Percentiles rank a stretch among this genome's conserved stretches.
Conservation (phyloP, 2,888 invertebrate species). For the Ennomos erosarius region DNA sequence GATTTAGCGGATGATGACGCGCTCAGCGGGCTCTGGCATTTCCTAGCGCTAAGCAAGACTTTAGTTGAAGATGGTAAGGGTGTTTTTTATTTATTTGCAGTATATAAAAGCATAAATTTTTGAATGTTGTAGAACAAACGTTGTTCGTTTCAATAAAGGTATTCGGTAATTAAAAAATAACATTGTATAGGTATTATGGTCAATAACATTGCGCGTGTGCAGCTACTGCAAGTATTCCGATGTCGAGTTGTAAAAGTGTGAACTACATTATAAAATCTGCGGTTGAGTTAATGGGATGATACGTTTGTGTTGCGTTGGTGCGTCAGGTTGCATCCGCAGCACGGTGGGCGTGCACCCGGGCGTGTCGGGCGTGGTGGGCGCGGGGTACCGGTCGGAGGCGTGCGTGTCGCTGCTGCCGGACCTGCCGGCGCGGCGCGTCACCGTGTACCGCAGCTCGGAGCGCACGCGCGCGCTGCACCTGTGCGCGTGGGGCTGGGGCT, state of each 20-base stretch:
- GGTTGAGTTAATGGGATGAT: no score
- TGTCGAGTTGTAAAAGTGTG: no score
- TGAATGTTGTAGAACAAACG: no score
- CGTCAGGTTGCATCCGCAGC: conserved; percentile 83
- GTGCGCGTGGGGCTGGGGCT: conserved; percentile 96
- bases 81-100: no score
- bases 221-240: no score
- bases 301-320: no score
- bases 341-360: conserved; percentile 87
- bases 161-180: no score
- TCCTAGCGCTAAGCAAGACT: conserved; percentile 90
- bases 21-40: conserved; percentile 93
- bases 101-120: no score
- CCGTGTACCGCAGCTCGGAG: conserved; percentile 87
- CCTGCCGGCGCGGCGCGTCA: conserved; percentile 81
- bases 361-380: conserved; percentile 82
- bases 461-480: conserved; percentile 92
- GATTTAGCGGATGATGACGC: conserved; percentile 90
- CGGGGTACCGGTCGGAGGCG: conserved; percentile 85
- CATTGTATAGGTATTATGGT: no score
- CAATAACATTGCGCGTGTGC: neutral
- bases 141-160: no score
- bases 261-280: no score
- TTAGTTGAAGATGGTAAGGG: conserved; percentile 87
- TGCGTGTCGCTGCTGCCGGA: conserved; percentile 87